Base-by-base conservation (phyloP, 2,888 invertebrate genomes). In the Nephrotoma flavescens region DNA sequence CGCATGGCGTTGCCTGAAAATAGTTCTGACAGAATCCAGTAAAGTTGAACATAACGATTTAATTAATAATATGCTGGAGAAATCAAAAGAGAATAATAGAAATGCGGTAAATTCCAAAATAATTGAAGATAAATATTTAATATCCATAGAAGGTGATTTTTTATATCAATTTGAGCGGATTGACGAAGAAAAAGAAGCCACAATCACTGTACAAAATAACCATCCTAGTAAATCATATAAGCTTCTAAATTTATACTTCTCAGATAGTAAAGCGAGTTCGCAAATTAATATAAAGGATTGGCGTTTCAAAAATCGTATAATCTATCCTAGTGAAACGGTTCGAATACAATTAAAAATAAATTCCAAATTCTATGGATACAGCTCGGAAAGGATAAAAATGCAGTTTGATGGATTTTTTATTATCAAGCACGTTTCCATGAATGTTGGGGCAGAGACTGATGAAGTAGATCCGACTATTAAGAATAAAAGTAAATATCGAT, bases 341-440 rank as follows among this genome's bases (percentile, higher is more conserved):
- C 89, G 89, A 41, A 92, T 93, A 86, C 91, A 89, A 52, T 92
- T 95, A 86, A 91, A 90, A 87, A 95, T 94, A 88, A 90, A 89
- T 47, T 93, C 94, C 6, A 94, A 93, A 90, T 94, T 93, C 90
- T 91, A 94, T 87, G 96, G 96, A 2, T 90, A 89, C 84, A 93
- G 93, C 11, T 93, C 92, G 88, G 95, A 96, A 92, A 90, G 93
- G 52, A 90, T 95, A 86, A 90, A 94, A 41, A 93, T 96, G 88
- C 89, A 92, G 85, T 95, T 95, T 89, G 92, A 91, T 31, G 84
- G 85, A 89, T 92, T 92, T 42, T 95, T 95, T 89, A 93, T 93
- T 90, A 92, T 95, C 42, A 93, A 93, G 88, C 92, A 95, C 88
- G 91, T 92, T 86, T 91, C 95, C 88, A 91, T 92, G 87, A 93